phyloP scores from a whole-genome alignment of 2,888 invertebrate species.

The Drosophila algonquin region DNA sequence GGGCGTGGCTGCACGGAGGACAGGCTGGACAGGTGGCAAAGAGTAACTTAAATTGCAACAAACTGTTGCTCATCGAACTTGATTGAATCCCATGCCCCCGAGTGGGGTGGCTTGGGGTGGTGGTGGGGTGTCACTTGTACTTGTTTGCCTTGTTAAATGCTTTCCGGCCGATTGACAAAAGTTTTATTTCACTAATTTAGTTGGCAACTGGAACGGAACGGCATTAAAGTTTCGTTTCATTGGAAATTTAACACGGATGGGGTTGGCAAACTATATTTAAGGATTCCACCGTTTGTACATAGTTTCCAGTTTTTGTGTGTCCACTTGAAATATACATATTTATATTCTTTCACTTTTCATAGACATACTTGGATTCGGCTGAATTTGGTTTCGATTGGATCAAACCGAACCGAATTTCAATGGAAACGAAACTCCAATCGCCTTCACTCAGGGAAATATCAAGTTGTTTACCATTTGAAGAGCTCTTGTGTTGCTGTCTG shows the following conservation, averaged over 20 bases:
- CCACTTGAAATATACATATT: too few species aligned
- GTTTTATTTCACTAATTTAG: constrained; percentile 35
- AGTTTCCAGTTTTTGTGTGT: too few species aligned
- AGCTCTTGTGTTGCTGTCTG: constrained; percentile 7
- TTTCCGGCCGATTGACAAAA: constrained; percentile 29
- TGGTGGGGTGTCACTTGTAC: neutral
- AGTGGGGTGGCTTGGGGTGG: neutral
- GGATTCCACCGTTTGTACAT: too few species aligned
- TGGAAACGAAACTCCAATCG: neutral
- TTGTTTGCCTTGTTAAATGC: constrained; percentile 9
- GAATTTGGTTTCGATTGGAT: constrained; percentile 19
- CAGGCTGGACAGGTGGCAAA: constrained; percentile 57
- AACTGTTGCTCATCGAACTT: constrained; percentile 69
- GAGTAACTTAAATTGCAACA: constrained; percentile 70
- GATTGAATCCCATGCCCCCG: constrained; percentile 27
- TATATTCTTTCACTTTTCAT: neutral
- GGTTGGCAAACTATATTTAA: neutral
- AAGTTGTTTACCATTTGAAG: constrained; percentile 17
- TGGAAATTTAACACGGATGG: neutral
- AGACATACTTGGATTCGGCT: constrained; percentile 16
- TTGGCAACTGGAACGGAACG: constrained; percentile 14
- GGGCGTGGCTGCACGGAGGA: constrained; percentile 15
- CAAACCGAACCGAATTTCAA: constrained; percentile 1
- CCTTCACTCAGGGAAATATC: neutral
- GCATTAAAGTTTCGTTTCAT: neutral